Evolutionary conservation across 2,113 vertebrate genomes (phyloP).

Genomic region (Saccopteryx leptura): DNA sequence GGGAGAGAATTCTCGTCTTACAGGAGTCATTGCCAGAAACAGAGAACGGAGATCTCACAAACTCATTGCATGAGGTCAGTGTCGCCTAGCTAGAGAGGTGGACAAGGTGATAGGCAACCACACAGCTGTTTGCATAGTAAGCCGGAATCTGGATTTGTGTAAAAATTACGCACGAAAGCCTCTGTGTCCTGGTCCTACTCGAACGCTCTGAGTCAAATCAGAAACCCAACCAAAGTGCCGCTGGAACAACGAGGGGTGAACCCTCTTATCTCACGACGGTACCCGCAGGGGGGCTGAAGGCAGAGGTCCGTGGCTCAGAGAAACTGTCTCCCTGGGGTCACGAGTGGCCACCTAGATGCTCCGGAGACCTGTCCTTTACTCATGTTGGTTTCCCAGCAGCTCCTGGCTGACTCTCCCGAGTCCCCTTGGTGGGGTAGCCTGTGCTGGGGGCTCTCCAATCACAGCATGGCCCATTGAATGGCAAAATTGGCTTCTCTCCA

Average conservation of each 20-base stretch:
- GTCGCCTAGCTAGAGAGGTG: fast-evolving
- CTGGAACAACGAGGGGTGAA: too few species aligned
- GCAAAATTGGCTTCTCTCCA: neutral
- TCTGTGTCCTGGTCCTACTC: fast-evolving
- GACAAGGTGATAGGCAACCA: fast-evolving
- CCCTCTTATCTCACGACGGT: neutral
- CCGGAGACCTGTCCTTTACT: neutral
- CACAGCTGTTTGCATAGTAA: neutral
- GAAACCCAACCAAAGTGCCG: neutral
- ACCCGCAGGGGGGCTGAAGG: neutral
- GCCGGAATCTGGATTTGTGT: neutral
- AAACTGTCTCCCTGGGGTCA: neutral
- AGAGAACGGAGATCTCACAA: neutral
- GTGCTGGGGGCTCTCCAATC: fast-evolving
- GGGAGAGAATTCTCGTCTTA: too few species aligned
- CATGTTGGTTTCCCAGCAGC: neutral
- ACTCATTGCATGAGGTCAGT: neutral
- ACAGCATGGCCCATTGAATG: fast-evolving
- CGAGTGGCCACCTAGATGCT: neutral
- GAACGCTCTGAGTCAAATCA: neutral
- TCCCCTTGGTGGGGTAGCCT: neutral
- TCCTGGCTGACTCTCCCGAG: neutral
- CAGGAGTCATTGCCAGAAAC: fast-evolving
- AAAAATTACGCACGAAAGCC: fast-evolving
- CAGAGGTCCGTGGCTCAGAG: neutral